Percentiles rank a stretch among this genome's conserved stretches.
phyloP scores from a whole-genome alignment of 2,113 vertebrate genomes.

The Oncorhynchus keta region DNA sequence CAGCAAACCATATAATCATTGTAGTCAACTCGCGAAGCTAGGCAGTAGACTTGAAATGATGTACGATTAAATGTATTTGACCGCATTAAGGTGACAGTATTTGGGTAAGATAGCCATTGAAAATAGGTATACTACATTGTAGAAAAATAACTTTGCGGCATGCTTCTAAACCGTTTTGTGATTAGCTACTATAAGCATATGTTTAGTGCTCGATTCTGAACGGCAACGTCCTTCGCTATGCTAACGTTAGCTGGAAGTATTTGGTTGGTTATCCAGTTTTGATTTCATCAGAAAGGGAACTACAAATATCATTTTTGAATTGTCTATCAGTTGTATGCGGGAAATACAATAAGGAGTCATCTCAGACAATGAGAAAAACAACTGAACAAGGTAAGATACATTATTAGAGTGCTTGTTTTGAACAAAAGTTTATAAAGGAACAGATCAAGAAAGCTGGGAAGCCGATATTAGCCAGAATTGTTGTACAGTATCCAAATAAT shows the following conservation, averaged over 20 bases:
- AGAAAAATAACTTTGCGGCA: too few relatives aligned
- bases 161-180: too few relatives aligned
- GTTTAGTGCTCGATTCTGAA: neutral
- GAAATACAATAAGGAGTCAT: slow-evolving; percentile 30
- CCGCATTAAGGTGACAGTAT: too few relatives aligned
- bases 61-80: neutral
- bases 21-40: slow-evolving; percentile 25
- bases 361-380: slow-evolving; percentile 56
- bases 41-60: slow-evolving; percentile 4
- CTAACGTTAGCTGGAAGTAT: neutral
- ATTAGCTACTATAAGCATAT: too few relatives aligned
- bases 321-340: slow-evolving; percentile 21
- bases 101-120: too few relatives aligned
- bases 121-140: too few relatives aligned
- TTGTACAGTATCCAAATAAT: neutral
- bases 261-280: neutral
- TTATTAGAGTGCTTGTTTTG: neutral
- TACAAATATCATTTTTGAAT: slow-evolving; percentile 9
- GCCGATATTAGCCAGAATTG: neutral
- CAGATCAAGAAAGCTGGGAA: neutral
- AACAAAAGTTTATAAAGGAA: slow-evolving; percentile 6
- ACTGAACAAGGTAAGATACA: slow-evolving; percentile 54
- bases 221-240: slow-evolving; percentile 27
- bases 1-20: neutral
- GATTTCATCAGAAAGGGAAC: neutral